Percentiles rank a stretch among this genome's conserved stretches.
These are phyloP conservation scores for Euthynnus affinis DNA, from an alignment of 2,797 vertebrate genomes.

Conservation along the genomic window DNA sequence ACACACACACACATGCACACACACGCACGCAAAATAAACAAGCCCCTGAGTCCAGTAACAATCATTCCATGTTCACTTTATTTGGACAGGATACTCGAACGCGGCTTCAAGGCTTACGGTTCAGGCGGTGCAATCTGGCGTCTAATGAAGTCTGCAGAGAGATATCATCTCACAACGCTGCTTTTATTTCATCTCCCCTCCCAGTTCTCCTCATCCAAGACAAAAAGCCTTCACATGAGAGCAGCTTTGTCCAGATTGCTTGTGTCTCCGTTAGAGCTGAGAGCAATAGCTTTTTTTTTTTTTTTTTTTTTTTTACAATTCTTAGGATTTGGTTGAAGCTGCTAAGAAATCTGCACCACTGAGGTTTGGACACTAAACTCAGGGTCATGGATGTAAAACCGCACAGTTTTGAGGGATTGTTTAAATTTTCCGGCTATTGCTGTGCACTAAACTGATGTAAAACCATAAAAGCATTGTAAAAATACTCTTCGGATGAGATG, in stretches of 20 bases:
- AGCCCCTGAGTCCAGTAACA: not conserved
- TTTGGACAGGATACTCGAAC: slow-evolving; percentile 31
- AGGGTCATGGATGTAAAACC: not conserved
- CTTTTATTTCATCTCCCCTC: slow-evolving; percentile 48
- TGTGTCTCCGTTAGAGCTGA: slow-evolving; percentile 10
- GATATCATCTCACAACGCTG: slow-evolving; percentile 34
- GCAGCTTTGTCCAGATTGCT: slow-evolving; percentile 10
- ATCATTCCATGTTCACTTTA: not conserved
- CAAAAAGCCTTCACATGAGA: slow-evolving; percentile 21
- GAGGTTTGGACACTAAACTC: not conserved
- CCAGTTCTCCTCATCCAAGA: slow-evolving; percentile 22
- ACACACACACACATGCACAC: too few relatives aligned
- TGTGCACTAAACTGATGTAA: not conserved
- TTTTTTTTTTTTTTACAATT: not conserved
- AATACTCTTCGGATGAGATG: not conserved
- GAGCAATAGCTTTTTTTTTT: not conserved
- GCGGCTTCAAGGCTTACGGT: not conserved
- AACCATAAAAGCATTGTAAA: not conserved
- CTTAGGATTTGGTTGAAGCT: slow-evolving; percentile 4
- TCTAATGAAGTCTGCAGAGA: slow-evolving; percentile 42
- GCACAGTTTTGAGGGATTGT: not conserved
- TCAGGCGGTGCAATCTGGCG: not conserved
- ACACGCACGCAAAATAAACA: not conserved
- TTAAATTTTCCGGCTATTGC: not conserved
- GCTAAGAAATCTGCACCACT: not conserved